phyloP scores from a whole-genome alignment of 2,888 invertebrate genomes.

The Adineta ricciae region DNA sequence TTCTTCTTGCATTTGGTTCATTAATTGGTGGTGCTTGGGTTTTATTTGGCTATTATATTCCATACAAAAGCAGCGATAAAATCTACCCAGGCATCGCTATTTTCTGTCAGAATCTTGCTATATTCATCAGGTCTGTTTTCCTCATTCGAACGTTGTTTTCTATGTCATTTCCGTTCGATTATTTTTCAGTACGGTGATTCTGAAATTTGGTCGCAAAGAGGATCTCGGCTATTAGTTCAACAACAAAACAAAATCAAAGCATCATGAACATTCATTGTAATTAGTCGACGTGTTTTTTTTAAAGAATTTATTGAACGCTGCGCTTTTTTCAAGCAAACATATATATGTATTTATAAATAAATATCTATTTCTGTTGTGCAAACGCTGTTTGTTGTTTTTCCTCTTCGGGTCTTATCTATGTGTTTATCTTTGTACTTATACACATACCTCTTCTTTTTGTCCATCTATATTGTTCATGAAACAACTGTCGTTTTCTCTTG shows the following conservation, averaged over 20 bases:
- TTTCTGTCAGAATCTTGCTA: conserved; percentile 27
- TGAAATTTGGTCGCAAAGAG: conserved; percentile 31
- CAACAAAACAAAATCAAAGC: not conserved
- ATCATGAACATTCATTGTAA: not conserved
- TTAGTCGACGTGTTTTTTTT: not conserved
- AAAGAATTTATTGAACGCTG: not conserved
- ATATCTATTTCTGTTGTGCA: not conserved
- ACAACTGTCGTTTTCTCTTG: not conserved
- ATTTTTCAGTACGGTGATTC: conserved; percentile 24
- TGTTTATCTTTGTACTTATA: not conserved
- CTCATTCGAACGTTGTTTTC: not conserved
- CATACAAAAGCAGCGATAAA: not conserved
- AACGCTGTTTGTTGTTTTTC: too few species aligned
- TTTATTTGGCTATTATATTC: conserved; percentile 60
- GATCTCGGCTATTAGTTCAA: not conserved
- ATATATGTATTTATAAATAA: not conserved
- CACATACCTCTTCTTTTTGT: not conserved
- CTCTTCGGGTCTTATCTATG: not conserved
- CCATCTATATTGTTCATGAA: not conserved
- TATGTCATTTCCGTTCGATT: not conserved
- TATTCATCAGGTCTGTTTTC: conserved; percentile 19
- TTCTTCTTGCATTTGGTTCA: conserved; percentile 87
- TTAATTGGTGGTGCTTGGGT: conserved; percentile 93
- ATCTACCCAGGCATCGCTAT: conserved; percentile 28
- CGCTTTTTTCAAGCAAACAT: not conserved